Base-by-base conservation (phyloP, 2,113 vertebrate species). In the Tenrec ecaudatus region DNA sequence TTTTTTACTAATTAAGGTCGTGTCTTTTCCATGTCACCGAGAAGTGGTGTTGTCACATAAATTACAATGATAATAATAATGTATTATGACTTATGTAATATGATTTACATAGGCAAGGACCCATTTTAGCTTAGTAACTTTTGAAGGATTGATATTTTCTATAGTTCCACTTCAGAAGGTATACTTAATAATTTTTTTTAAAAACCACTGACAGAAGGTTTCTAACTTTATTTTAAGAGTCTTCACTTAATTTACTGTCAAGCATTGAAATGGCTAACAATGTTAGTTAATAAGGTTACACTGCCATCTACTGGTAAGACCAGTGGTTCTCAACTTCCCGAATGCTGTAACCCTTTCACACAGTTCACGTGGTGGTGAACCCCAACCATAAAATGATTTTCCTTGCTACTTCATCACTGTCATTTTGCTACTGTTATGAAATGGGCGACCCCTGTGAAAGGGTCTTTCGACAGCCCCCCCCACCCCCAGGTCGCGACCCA, bases 301-400 rank as follows among this genome's bases (percentile, higher is more conserved):
- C 92, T 96, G 97, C 96, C 97, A 96, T 78, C 97, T 97, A 92
- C 91, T 97, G 97, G 97, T 81, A 36, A 88, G 47, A 14, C 12
- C 47, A 53, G 47, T 12, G 47, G 47, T 53, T 53, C 47, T 53
- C 47, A 53, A 53, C 12, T 10, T 53, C 11, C 47, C 47, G 9
- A 53, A 53, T 53, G 47, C 47, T 14, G 47, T 10, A 14, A 12
- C 9, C 47, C 47, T 53, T 53, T 53, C 47, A 53, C 11, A 53
- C 47, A 10, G 47, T 53, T 53, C 47, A 53, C 9, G 47, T 10
- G 47, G 10, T 47, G 43, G 47, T 53, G 47, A 53, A 5, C 12
- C 47, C 12, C 47, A 53, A 53, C 47, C 47, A 53, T 53, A 53
- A 53, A 53, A 53, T 53, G 6, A 53, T 53, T 53, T 53, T 53